Evolutionary conservation across 2,888 invertebrate species (phyloP).

Genomic region (Apamea crenata): DNA sequence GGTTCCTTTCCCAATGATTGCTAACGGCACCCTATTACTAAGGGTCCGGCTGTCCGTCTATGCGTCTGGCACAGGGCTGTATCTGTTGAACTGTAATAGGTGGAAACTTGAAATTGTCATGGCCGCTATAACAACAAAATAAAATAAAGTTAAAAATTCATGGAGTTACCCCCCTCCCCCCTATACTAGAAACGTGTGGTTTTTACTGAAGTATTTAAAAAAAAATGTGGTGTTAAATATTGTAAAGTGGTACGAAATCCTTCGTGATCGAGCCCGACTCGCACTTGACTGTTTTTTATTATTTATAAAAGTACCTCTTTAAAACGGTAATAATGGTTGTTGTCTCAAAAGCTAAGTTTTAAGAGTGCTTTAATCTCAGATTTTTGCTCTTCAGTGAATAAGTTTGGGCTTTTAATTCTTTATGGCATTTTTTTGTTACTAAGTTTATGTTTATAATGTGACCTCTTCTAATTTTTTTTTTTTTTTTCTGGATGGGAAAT

Average conservation of each 20-base stretch:
- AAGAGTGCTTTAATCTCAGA: conserved; percentile 49
- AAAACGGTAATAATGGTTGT: conserved; percentile 53
- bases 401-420: conserved; percentile 18
- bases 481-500: too few relatives aligned
- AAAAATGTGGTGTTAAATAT: too few relatives aligned
- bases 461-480: too few relatives aligned
- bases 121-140: too few relatives aligned
- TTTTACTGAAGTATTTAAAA: too few relatives aligned
- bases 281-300: background rate
- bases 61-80: too few relatives aligned
- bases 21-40: background rate
- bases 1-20: background rate
- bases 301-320: background rate
- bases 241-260: background rate
- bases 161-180: too few relatives aligned
- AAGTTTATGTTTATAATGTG: background rate
- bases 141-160: too few relatives aligned
- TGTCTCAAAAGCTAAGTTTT: conserved; percentile 58
- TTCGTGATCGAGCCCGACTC: background rate
- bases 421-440: background rate
- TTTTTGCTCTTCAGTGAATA: conserved; percentile 52
- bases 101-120: too few relatives aligned
- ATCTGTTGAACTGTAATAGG: too few relatives aligned
- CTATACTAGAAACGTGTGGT: too few relatives aligned
- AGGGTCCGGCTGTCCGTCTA: too few relatives aligned